Conservation (phyloP, 2,113 vertebrate genomes). For the Ailuropoda melanoleuca region DNA sequence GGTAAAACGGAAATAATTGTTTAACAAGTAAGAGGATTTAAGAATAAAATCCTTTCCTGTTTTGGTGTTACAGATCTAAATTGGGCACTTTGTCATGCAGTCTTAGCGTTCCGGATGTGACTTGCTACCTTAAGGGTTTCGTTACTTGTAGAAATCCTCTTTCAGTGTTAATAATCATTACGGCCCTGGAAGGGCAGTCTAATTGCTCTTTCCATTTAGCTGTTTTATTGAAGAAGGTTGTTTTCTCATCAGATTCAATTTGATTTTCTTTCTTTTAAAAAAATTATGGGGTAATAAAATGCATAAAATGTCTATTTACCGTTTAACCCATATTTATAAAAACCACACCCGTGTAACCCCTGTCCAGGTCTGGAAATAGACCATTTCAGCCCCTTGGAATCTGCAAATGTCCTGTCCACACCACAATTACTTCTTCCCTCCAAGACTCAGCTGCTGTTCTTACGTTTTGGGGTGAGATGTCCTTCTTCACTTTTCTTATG, state of each 20-base stretch:
- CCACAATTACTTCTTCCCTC: background rate
- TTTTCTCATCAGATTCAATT: background rate
- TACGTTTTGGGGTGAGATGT: background rate
- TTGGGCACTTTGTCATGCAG: background rate
- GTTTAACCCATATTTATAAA: background rate
- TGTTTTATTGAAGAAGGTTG: background rate
- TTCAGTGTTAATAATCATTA: background rate
- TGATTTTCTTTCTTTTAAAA: constrained; percentile 25
- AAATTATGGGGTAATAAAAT: background rate
- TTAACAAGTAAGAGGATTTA: constrained; percentile 29
- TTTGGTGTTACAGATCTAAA: background rate
- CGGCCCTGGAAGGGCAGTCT: background rate
- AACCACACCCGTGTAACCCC: background rate
- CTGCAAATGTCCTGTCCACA: too few relatives aligned
- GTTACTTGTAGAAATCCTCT: background rate
- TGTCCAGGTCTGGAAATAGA: background rate
- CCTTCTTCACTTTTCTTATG: background rate
- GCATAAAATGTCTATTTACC: background rate
- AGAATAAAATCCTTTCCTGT: background rate
- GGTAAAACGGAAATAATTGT: background rate
- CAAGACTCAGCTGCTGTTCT: background rate
- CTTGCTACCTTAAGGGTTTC: background rate
- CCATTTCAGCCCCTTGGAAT: background rate
- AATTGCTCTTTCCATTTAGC: background rate
- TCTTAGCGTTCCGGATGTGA: background rate